Conservation (phyloP, 2,797 vertebrate genomes). For the Vultur gryphus region DNA sequence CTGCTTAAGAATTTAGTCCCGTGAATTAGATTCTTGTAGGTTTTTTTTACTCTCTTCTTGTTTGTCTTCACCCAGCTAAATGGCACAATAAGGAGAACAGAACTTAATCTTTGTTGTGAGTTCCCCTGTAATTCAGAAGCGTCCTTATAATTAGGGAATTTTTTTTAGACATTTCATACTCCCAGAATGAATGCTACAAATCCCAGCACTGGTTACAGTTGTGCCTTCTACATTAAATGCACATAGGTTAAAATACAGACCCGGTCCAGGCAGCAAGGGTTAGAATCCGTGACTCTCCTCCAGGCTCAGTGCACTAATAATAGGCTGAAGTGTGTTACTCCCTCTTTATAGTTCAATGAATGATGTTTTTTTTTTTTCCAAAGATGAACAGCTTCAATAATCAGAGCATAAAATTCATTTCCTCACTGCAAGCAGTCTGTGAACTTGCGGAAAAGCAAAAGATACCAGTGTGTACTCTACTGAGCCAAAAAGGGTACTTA, state of each 20-base stretch:
- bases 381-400: background rate
- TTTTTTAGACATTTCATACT: background rate
- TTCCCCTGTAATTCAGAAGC: background rate
- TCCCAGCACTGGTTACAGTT: background rate
- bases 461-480: background rate
- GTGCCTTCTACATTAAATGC: background rate
- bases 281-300: background rate
- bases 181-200: background rate
- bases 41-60: background rate
- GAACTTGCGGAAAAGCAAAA: background rate
- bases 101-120: background rate
- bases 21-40: background rate
- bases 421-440: background rate
- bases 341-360: background rate
- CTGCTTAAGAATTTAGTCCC: background rate
- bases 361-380: background rate
- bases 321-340: background rate
- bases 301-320: background rate
- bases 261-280: background rate
- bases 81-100: background rate
- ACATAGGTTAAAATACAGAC: background rate
- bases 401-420: constrained; percentile 26
- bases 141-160: background rate
- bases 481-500: background rate
- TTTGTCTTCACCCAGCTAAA: background rate